Conservation (phyloP, 2,113 vertebrate species). For the Notiomystis cincta region DNA sequence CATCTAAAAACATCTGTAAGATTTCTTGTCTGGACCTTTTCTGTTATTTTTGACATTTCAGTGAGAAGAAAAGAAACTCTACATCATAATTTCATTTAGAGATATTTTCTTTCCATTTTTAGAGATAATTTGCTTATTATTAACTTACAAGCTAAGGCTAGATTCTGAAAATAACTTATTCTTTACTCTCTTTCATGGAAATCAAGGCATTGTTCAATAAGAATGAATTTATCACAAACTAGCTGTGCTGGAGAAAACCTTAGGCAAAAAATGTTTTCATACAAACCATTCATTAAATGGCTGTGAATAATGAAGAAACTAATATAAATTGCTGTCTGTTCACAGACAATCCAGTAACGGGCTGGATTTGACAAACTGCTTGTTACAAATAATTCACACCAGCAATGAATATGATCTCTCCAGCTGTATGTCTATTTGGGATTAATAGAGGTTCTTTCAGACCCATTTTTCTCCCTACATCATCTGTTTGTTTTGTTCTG, state of each 20-base stretch:
- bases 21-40: background rate
- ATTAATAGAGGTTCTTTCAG: background rate
- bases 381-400: background rate
- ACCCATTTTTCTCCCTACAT: constrained; percentile 28
- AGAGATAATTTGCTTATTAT: background rate
- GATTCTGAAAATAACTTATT: background rate
- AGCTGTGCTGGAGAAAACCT: background rate
- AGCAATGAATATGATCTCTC: background rate
- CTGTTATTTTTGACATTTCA: background rate
- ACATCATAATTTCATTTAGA: background rate
- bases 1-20: background rate
- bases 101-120: background rate
- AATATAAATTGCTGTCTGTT: constrained; percentile 6
- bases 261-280: background rate
- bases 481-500: constrained; percentile 53
- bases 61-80: background rate
- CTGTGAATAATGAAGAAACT: constrained; percentile 20
- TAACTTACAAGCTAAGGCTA: background rate
- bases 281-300: constrained; percentile 18
- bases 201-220: background rate
- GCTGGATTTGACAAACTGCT: background rate
- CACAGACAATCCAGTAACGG: background rate
- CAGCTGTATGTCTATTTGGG: background rate
- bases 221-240: background rate
- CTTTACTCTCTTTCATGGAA: background rate